These are phyloP conservation scores for Peromyscus maniculatus DNA, from an alignment of 2,113 vertebrate species.

Conservation along the genomic window DNA sequence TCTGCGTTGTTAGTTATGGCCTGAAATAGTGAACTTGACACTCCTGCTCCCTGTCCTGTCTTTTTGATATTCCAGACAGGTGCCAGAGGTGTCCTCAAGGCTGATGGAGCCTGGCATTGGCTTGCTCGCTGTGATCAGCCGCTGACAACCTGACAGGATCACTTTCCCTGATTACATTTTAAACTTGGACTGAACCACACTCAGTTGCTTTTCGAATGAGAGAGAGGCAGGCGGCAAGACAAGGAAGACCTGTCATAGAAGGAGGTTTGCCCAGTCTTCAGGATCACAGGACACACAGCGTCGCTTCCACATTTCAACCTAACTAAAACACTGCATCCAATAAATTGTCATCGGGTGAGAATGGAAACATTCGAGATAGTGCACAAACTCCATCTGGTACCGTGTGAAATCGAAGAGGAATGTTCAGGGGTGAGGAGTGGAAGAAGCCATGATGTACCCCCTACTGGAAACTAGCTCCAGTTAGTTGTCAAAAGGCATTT, in stretches of 20 bases:
- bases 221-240: not conserved
- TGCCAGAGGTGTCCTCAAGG: not conserved
- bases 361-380: not conserved
- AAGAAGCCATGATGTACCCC: not conserved
- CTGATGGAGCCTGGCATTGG: slow-evolving; percentile 5
- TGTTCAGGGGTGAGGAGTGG: rapidly evolving
- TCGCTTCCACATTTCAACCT: not conserved
- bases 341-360: not conserved
- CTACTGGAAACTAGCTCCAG: not conserved
- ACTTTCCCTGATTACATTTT: slow-evolving; percentile 46
- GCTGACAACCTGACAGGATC: slow-evolving; percentile 6
- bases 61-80: slow-evolving; percentile 37
- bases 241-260: too few relatives aligned
- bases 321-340: not conserved
- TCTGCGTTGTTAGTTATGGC: not conserved
- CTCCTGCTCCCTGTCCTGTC: not conserved
- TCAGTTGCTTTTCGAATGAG: not conserved
- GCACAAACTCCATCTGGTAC: not conserved
- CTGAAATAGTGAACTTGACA: not conserved
- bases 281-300: rapidly evolving
- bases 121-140: slow-evolving; percentile 4
- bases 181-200: not conserved
- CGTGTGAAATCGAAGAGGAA: not conserved
- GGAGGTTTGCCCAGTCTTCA: not conserved
- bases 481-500: not conserved